Base-by-base conservation (phyloP, 1,140 invertebrate species). In the Cecropterus lyciades region DNA sequence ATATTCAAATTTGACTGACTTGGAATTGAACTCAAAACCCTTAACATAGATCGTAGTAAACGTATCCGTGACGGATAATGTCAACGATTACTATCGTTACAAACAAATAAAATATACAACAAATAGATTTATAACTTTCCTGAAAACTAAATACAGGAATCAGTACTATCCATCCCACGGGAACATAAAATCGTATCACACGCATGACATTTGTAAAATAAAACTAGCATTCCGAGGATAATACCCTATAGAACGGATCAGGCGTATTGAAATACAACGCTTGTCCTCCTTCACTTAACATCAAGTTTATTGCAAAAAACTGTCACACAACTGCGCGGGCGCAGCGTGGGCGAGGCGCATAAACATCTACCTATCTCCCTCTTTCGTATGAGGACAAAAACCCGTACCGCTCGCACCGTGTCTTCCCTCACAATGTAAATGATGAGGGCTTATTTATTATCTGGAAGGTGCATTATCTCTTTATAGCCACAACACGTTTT, bases 301-400 rank as follows among this genome's bases (percentile, higher is more conserved):
- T 71, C 71, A 70, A 73, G 67, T 79, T 81, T 79, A 79, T 77
- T 72, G 77, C 72, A 78, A 79, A 79, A 82, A 82, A 80, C 69
- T 82, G 77, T 73, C 73, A 76, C 75, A 76, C 48, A 64, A 42
- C 37, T 75, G 78, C 78, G 80, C 73, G 59, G 59, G 69, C 77
- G 69, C 71, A 43, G 60, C 67, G 75, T 77, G 72, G 77, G 79
- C 73, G 76, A 59, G 70, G 57, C 59, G 64, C 73, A 74, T 77
- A 79, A 79, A 79, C 67, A 79, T 72, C 51, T 60, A 20, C 5
- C 69, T 15, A 59, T 73, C 75, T 66, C 69, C 16, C 55, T 79
- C 68, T 46, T 17, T 43, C 77, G 7, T 33, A 62, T 27, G 3
- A n/a, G 10, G 10, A 8, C 20, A 17, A 53, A 37, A 40, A 55